Evolutionary conservation across 2,888 invertebrate species (phyloP).

Genomic region (Sialis lutaria): DNA sequence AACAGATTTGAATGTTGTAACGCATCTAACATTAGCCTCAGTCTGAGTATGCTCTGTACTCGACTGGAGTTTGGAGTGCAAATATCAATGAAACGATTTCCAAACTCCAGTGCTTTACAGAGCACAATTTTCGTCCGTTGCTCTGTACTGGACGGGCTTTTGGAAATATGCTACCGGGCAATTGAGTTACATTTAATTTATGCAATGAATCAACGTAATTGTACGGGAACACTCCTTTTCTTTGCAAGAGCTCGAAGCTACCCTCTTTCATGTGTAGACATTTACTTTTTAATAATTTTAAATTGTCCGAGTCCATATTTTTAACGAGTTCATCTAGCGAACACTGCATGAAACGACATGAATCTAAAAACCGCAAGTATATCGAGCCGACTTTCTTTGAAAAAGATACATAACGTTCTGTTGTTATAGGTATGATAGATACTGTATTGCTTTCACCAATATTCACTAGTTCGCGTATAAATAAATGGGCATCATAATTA

Average conservation of each 20-base stretch:
- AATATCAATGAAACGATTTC: too few relatives aligned
- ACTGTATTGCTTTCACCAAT: constrained; percentile 10
- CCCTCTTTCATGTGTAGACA: constrained; percentile 3
- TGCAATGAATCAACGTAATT: constrained; percentile 1
- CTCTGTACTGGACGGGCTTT: too few relatives aligned
- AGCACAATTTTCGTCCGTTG: too few relatives aligned
- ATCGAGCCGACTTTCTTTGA: constrained; percentile 10
- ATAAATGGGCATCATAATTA: constrained; percentile 16
- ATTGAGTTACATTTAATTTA: constrained; percentile 9
- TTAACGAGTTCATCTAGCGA: constrained; percentile 14
- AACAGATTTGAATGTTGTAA: too few relatives aligned
- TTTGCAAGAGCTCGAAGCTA: neutral
- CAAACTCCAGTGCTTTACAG: too few relatives aligned
- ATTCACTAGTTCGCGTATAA: constrained; percentile 13
- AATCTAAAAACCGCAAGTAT: constrained; percentile 13
- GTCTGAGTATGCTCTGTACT: too few relatives aligned
- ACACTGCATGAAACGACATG: constrained; percentile 15
- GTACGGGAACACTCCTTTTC: constrained; percentile 1
- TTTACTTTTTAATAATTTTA: constrained; percentile 7
- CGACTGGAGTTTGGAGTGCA: too few relatives aligned
- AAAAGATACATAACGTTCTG: constrained; percentile 18
- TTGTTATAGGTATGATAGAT: constrained; percentile 14
- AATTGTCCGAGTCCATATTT: constrained; percentile 7
- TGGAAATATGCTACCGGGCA: too few relatives aligned
- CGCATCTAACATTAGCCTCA: too few relatives aligned